Evolutionary conservation across 2,797 vertebrate genomes (phyloP).

Genomic region (Rhinoraja longicauda): DNA sequence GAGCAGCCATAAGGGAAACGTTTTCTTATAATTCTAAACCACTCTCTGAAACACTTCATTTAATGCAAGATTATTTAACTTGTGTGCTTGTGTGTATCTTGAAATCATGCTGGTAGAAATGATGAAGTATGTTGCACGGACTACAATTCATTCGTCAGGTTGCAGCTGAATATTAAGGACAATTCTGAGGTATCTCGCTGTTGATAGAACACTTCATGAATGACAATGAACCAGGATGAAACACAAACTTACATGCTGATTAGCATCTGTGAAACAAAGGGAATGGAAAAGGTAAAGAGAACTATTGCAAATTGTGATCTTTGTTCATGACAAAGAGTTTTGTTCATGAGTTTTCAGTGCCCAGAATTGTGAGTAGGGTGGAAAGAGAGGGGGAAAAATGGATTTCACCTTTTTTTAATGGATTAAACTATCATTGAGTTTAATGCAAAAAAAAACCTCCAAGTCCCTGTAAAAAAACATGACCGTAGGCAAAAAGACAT

Average conservation of each 20-base stretch:
- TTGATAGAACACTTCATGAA: neutral
- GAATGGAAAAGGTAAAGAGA: neutral
- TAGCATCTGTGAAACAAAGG: neutral
- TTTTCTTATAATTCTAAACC: neutral
- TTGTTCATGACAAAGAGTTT: neutral
- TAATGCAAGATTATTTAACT: neutral
- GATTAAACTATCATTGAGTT: too few relatives aligned
- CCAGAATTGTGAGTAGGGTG: too few relatives aligned
- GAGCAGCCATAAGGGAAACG: neutral
- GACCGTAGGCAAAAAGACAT: too few relatives aligned
- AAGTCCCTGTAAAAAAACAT: too few relatives aligned
- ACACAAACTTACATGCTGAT: neutral
- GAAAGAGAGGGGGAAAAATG: too few relatives aligned
- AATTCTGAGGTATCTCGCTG: neutral
- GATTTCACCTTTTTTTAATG: too few relatives aligned
- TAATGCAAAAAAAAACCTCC: too few relatives aligned
- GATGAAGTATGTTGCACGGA: neutral
- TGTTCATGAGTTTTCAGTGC: too few relatives aligned
- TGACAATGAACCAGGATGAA: too few relatives aligned
- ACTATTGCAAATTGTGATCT: neutral
- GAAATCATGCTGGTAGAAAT: neutral
- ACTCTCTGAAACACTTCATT: slow-evolving; percentile 4
- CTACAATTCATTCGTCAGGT: neutral
- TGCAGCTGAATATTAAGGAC: neutral
- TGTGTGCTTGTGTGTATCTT: neutral